Base-by-base conservation (phyloP, 2,888 invertebrate genomes). In the Ophonus ardosiacus region DNA sequence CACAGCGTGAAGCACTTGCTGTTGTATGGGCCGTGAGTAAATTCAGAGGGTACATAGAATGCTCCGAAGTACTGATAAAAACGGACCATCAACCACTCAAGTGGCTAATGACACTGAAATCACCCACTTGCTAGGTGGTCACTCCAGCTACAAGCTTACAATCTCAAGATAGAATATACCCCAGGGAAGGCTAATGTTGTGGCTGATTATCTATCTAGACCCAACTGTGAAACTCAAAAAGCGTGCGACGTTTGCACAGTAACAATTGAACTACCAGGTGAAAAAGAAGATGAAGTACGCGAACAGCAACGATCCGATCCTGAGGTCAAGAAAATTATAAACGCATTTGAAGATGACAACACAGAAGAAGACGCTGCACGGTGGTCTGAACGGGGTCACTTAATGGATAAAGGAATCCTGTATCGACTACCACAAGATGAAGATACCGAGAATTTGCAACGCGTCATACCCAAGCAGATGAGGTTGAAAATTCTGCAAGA, bases 21-120 rank as follows among this genome's bases (percentile, higher is more conserved):
- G 21, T 57, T 3, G 57, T 57, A 0, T 90, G 86, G 86, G 90
- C 89, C 5, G 85, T 90, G 0, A 81, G 88, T 38, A 90, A 90
- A 78, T 91, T 90, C 82, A 84, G 89, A 10, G 88, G 88, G 0
- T 92, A 89, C 83, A 86, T 91, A 0, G 89, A 90, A 68, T 89
- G 90, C 0, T 38, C 88, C 5, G 81, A 87, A 0, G 90, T 91
- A 43, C 86, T 85, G 0, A 87, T 91, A 0, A 85, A 89, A 3
- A 91, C 90, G 0, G 92, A 92, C 81, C 92, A 92, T 76, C 89
- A 90, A 84, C 89, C 91, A 0, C 86, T 92, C 40, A 90, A 90
- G 88, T 92, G 90, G 90, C 85, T 92, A 7, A 85, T 89, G 85
- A 86, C 87, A 0, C 40, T 90, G 4, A 90, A 90, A 84, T 68